Evolutionary conservation across 2,888 invertebrate genomes (phyloP), one percentile per base, ranked within the genome.

Genomic region (Agrenia bidenticulata): DNA sequence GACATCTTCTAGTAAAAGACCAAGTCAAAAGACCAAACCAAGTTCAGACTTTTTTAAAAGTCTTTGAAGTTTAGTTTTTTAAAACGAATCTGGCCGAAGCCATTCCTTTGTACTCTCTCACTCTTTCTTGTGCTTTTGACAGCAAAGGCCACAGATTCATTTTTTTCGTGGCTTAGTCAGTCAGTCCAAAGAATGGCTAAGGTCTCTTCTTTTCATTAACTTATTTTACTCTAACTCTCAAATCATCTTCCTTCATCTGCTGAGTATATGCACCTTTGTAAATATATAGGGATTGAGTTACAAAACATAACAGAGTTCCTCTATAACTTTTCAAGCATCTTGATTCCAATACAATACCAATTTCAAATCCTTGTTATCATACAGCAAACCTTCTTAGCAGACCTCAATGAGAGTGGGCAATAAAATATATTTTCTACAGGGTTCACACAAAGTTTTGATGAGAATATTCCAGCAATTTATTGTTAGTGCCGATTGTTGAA

Each of bases 71-170:
- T 23, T 7, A 2, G 13, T 23, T 23, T 51, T 51, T 17, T 23
- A 7, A 51, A 51, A 23, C 24, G 51, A 23, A 24, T 13, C 24
- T 51, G 15, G 51, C 51, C 51, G 24, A 51, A 51, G 21, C 51
- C 51, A 51, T 23, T 23, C 51, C 51, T 51, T 51, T 51, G 51
- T 51, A 24, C 51, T 51, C 42, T 59, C 59, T 59, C 39, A 45
- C 41, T 41, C 51, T 26, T 51, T 41, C 54, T 54, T 26, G 1
- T 24, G 9, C 51, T 51, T 51, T 51, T 27, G 50, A 55, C 56
- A 62, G 55, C 62, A 62, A 62, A 62, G 62, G 62, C 62, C 57
- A 63, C 63, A 56, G 56, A 57, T 56, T 56, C 50, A 19, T 50
- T 51, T 57, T 63, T 57, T 41, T 39, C 56, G 7, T 19, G 15